Evolutionary conservation across 1,140 invertebrate species (phyloP), one percentile per base, ranked within the genome.

Genomic region (Apis florea): DNA sequence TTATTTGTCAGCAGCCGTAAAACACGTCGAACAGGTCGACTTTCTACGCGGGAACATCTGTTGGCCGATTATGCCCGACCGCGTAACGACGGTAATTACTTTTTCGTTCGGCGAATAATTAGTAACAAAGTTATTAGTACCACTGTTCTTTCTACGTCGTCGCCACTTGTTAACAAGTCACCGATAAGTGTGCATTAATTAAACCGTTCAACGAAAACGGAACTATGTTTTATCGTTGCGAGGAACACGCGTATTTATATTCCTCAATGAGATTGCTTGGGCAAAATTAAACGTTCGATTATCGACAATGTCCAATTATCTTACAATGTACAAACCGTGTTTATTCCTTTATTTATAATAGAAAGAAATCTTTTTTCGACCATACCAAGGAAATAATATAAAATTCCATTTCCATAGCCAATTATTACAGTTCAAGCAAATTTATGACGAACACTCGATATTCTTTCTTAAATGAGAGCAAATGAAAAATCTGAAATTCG

Each of bases 21-120:
- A 70, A 77, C 67, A 82, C 58, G 80, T 61, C 74, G 66, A 51
- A 31, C 73, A 58, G 80, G 61, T 81, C 71, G 61, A 80, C 84
- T 85, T 81, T 85, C 83, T 58, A 82, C 61, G 83, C 79, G 73
- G 68, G 59, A 85, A 75, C 74, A 86, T 86, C 84, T 83, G 85
- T 72, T 83, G 54, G 58, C 61, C 70, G 79, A 85, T 85, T 85
- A 85, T 85, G 82, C 77, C 74, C 77, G 59, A 17, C n/a, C 72
- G 72, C 54, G 79, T 81, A 75, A 68, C 72, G 72, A 81, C 63
- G 26, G 53, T 59, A 75, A 81, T 81, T 81, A 81, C 72, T 81
- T 81, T 75, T 81, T 68, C 79, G 58, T 81, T 81, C 73, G 63
- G 12, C 53, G 63, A 67, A 67, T 81, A 75, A 81, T 81, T 81